Evolutionary conservation across 2,888 invertebrate genomes (phyloP).

Genomic region (Tenodera sinensis): DNA sequence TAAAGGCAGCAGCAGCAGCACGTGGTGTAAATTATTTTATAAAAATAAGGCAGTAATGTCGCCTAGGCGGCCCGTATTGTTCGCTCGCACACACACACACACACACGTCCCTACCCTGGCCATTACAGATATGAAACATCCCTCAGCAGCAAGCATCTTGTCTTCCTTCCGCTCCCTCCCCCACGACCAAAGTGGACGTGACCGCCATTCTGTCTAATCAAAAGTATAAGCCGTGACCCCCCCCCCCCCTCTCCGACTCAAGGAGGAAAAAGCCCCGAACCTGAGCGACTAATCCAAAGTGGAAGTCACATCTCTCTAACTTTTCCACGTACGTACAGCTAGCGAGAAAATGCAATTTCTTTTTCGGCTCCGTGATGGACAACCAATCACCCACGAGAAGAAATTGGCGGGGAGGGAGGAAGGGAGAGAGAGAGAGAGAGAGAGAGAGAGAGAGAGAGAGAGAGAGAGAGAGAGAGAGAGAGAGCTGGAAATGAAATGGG

Average conservation of each 20-base stretch:
- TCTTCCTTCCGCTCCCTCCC: background rate
- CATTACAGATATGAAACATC: constrained; percentile 19
- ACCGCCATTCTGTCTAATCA: constrained; percentile 28
- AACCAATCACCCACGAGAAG: background rate
- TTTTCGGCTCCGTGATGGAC: background rate
- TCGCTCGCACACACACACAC: too few species aligned
- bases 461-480: too few species aligned
- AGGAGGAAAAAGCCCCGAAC: background rate
- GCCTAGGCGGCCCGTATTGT: constrained; percentile 5
- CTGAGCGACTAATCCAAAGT: background rate
- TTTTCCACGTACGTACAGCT: background rate
- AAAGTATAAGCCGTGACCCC: constrained; percentile 20
- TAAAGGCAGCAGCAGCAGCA: background rate
- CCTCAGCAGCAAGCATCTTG: constrained; percentile 1
- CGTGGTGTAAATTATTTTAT: background rate
- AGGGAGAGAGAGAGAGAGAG: too few species aligned
- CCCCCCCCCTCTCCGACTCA: background rate
- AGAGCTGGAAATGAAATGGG: background rate
- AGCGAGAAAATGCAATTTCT: background rate
- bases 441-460: too few species aligned
- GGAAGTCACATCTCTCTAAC: background rate
- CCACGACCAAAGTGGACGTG: constrained; percentile 16
- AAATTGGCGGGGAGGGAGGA: background rate
- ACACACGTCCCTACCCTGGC: background rate
- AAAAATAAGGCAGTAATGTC: background rate